Base-by-base conservation (phyloP, 1,140 invertebrate genomes). In the Orchestia grillus region DNA sequence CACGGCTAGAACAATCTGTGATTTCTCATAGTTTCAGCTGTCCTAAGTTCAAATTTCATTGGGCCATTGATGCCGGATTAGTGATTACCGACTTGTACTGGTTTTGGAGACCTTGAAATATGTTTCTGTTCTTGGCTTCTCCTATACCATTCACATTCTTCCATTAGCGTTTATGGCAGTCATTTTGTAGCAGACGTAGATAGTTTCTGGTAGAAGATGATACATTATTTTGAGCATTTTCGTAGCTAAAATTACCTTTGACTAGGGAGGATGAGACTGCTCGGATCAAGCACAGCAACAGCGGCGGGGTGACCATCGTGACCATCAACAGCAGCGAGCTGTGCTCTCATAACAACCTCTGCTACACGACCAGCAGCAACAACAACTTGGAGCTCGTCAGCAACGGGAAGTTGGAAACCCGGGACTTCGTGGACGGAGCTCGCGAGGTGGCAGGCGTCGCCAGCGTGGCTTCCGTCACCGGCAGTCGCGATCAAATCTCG, bases 291-390 rank as follows among this genome's bases (percentile, higher is more conserved):
- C 92, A 94, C 92, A 94, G 92, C 44, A 47, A 94, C 44, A 94
- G 92, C 36, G 92, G 92, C 1, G 92, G 92, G 6, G 44, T 94
- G 11, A 94, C 92, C 16, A 94, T 94, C 40, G 92, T 94, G 11
- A 94, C 92, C 40, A 45, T 94, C 92, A 94, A 94, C 92, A 94
- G 92, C 92, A 94, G 36, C 92, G 92, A 94, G 92, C n/a, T 90
- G 88, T 6, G 28, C 88, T 90, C 41, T 4, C 88, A 90, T 28
- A 47, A 45, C 40, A 94, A 47, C 92, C 44, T 94, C 16, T 94
- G 92, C 92, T 94, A 94, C 92, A 94, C 92, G 41, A 94, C 19
- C 44, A 94, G 43, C 92, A 94, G 44, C 92, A 94, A 94, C 44
- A 94, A 94, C 44, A 45, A 42, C 43, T 45, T 94, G 44, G 92